phyloP scores from a whole-genome alignment of 2,113 vertebrate genomes.

The Channa argus region DNA sequence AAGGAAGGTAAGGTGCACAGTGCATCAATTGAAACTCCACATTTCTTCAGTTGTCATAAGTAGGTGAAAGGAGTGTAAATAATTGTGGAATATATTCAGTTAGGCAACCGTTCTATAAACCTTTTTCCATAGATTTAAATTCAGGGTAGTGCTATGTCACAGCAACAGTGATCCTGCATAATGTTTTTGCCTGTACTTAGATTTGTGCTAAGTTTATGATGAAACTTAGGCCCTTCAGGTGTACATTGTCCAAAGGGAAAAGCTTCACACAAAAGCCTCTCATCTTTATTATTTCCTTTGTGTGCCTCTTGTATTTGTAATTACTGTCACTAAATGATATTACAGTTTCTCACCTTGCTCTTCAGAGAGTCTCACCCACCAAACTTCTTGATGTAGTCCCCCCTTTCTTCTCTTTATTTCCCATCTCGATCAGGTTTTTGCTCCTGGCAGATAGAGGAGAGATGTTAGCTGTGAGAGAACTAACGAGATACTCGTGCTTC shows the following conservation, averaged over 20 bases:
- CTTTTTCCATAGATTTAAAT: conserved; percentile 19
- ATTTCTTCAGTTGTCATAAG: conserved; percentile 38
- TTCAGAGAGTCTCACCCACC: conserved; percentile 54
- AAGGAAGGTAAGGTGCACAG: conserved; percentile 27
- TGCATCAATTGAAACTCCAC: conserved; percentile 9
- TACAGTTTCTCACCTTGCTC: conserved; percentile 62
- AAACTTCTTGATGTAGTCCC: conserved; percentile 65
- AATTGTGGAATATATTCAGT: conserved; percentile 16
- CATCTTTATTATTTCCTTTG: conserved; percentile 58
- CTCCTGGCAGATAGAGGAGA: conserved; percentile 79
- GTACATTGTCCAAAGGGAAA: conserved; percentile 71
- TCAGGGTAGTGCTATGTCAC: conserved; percentile 20
- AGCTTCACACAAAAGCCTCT: conserved; percentile 39
- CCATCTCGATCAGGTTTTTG: conserved; percentile 67
- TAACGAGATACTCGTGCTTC: conserved; percentile 81
- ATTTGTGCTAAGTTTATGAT: conserved; percentile 53
- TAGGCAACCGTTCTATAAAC: conserved; percentile 27
- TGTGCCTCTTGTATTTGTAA: conserved; percentile 61
- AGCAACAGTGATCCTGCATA: conserved; percentile 23
- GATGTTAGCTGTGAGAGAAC: conserved; percentile 77
- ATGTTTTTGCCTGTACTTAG: conserved; percentile 40
- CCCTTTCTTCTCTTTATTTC: conserved; percentile 40
- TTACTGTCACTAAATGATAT: conserved; percentile 68
- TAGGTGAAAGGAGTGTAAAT: conserved; percentile 7
- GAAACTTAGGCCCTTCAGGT: conserved; percentile 63